Evolutionary conservation across 1,140 invertebrate species (phyloP).

Genomic region (Manduca sexta): DNA sequence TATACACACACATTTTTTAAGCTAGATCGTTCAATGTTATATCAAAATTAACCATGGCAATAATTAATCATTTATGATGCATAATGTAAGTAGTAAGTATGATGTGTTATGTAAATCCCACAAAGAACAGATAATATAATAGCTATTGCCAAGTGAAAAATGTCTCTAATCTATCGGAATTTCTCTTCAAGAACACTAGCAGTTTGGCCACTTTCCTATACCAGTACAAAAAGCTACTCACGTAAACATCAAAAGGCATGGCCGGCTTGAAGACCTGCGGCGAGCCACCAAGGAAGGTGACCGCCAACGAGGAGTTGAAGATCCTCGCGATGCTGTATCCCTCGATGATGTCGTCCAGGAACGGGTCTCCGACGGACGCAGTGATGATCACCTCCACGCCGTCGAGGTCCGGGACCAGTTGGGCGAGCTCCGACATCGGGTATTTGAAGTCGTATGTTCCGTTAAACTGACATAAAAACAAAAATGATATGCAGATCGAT

Average conservation of each 20-base stretch:
- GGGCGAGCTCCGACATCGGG: constrained; percentile 84
- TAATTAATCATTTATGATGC: too few species aligned
- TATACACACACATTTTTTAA: too few species aligned
- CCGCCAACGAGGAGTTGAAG: constrained; percentile 86
- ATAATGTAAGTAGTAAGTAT: too few species aligned
- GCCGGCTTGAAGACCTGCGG: constrained; percentile 95
- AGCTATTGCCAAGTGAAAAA: too few species aligned
- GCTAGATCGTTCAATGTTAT: too few species aligned
- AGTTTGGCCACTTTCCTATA: too few species aligned
- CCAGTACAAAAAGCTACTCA: constrained; percentile 66
- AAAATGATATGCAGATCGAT: too few species aligned
- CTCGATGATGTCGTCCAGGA: constrained; percentile 88
- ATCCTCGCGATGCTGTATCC: constrained; percentile 91
- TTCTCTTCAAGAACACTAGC: too few species aligned
- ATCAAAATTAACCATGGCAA: too few species aligned
- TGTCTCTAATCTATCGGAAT: too few species aligned
- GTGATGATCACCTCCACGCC: constrained; percentile 90
- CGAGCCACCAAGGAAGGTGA: constrained; percentile 90
- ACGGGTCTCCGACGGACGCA: constrained; percentile 91
- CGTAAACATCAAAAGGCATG: constrained; percentile 88
- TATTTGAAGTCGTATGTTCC: constrained; percentile 91
- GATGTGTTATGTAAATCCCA: too few species aligned
- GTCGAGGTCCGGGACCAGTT: constrained; percentile 79
- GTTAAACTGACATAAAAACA: constrained; percentile 90
- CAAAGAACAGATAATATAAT: too few species aligned